A percentile compares a stretch with the other conserved stretches of the same genome.
phyloP scores from a whole-genome alignment of 2,888 invertebrate genomes.

The Amphipoea oculea region DNA sequence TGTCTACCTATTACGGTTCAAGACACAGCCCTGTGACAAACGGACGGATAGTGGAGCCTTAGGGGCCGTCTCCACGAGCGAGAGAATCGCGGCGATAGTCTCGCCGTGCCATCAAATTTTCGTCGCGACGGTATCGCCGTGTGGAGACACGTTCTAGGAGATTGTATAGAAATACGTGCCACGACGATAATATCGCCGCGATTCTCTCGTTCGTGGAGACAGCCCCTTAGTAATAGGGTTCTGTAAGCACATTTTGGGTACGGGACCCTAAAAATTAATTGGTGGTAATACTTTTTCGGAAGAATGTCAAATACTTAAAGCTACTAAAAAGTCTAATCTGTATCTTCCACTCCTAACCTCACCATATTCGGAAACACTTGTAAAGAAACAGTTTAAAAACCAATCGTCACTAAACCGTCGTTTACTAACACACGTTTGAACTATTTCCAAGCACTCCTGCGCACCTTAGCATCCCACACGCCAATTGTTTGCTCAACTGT shows the following conservation, averaged over 20 bases:
- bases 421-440: conserved; percentile 46
- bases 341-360: not conserved
- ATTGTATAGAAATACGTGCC: no score
- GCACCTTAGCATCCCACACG: conserved; percentile 53
- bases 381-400: conserved; percentile 44
- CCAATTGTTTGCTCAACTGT: conserved; percentile 63
- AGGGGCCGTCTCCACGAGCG: no score
- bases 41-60: not conserved
- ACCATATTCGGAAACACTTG: conserved; percentile 6
- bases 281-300: not conserved
- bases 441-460: conserved; percentile 50
- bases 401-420: conserved; percentile 36
- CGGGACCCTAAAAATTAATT: no score
- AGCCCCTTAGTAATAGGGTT: no score
- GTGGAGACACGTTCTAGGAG: no score
- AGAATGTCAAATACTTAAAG: conserved; percentile 11
- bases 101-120: no score
- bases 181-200: no score
- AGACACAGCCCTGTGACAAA: not conserved
- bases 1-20: not conserved
- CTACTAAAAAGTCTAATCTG: conserved; percentile 10
- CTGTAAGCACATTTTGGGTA: no score
- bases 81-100: no score
- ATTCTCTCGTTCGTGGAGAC: no score
- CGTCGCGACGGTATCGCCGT: no score